Conservation (phyloP, 2,797 vertebrate species). For the Toxotes lorentzi region DNA sequence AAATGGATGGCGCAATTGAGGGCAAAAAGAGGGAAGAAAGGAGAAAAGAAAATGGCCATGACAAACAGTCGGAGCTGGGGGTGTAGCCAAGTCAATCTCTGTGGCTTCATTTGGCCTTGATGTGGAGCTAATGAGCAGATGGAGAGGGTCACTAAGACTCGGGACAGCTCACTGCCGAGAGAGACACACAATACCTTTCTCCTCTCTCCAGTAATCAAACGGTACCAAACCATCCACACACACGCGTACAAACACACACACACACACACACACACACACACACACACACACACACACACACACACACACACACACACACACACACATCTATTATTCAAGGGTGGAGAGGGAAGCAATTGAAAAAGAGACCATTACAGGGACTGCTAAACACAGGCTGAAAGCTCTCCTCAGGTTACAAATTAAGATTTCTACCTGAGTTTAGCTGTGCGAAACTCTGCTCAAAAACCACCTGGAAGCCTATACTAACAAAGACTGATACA, state of each 20-base stretch:
- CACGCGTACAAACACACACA: conserved; percentile 28
- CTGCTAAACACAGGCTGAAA: conserved; percentile 49
- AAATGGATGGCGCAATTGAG: conserved; percentile 18
- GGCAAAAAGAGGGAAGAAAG: conserved; percentile 39
- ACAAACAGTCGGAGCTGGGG: conserved; percentile 69
- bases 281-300: conserved; percentile 21
- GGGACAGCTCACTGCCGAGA: conserved; percentile 69
- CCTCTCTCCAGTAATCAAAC: conserved; percentile 70
- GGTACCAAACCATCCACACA: conserved; percentile 29
- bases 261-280: conserved; percentile 17
- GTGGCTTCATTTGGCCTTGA: conserved; percentile 81
- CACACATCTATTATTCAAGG: conserved; percentile 58
- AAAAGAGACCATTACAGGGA: conserved; percentile 63
- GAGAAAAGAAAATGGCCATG: conserved; percentile 54
- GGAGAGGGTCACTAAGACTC: conserved; percentile 78
- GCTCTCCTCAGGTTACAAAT: conserved; percentile 64
- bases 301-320: conserved; percentile 21
- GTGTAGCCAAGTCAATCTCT: conserved; percentile 79
- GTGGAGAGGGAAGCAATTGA: conserved; percentile 57
- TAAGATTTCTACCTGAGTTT: conserved; percentile 47
- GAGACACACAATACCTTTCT: conserved; percentile 75
- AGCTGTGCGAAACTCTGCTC: conserved; percentile 18
- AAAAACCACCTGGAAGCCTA: conserved; percentile 37
- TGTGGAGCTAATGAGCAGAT: conserved; percentile 84
- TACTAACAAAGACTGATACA: conserved; percentile 27